Evolutionary conservation across 2,113 vertebrate species (phyloP), one percentile per base, ranked within the genome.

Genomic region (Heteronetta atricapilla): DNA sequence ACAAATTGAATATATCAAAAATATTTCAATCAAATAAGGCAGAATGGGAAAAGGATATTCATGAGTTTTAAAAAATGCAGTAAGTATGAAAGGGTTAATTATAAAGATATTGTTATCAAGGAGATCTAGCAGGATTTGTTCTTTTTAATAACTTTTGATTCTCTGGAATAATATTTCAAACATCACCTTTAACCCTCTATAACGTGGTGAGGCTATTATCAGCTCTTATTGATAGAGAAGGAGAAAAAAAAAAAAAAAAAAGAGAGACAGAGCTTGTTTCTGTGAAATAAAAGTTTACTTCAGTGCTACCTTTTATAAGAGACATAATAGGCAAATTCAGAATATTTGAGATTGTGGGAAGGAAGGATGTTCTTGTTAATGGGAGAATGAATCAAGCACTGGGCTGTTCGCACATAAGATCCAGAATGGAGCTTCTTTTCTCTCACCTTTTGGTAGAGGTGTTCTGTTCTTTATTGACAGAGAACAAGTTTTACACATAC

Each of bases 381-480:
- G 34, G 3, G 72, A 31, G n/a, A 62, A 3, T 4, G 4, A 76
- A 20, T 3, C 38, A 10, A 34, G 18, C 26, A 8, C 23, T 60
- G 18, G 14, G 14, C 4, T 74, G 1, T 60, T 48, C 8, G 3
- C 5, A 60, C 10, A 31, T 34, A 12, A 38, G 31, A 82, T 1
- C 14, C 36, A 1, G 20, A 66, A n/a, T 29, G 20, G 6, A 59
- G 4, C 5, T 46, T 28, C 8, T 58, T 48, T 88, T 42, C 5
- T 26, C 4, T 17, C 13, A 70, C 31, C 13, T 82, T 29, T 70
- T 72, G 7, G 6, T 34, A 33, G 56, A 69, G 66, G 4, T 1
- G 0, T 77, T 53, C 25, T n/a, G 0, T 8, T 59, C 1, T 73
- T 73, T 68, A 38, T 13, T 40, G 11, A 26, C 23, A 14, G 13